Evolutionary conservation across 2,113 vertebrate genomes (phyloP).

Genomic region (Planiliza haematocheilus): DNA sequence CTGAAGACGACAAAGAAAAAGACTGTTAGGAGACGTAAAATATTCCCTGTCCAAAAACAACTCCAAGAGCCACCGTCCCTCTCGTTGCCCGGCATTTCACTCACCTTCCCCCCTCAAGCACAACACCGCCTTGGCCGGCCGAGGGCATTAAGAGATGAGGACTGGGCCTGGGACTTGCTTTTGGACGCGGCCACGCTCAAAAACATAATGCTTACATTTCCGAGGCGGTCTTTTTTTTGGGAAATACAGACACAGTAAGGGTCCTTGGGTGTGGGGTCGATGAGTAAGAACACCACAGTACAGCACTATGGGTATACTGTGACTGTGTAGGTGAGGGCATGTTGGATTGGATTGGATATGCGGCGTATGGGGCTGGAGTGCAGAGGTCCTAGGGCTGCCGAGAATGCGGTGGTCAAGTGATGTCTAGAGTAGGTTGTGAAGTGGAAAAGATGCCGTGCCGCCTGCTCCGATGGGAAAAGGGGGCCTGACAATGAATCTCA

Average conservation of each 20-base stretch:
- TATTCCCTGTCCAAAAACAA: conserved; percentile 72
- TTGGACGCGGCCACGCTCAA: conserved; percentile 69
- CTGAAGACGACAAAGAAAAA: conserved; percentile 40
- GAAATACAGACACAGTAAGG: conserved; percentile 83
- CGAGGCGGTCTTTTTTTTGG: conserved; percentile 73
- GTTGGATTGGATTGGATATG: conserved; percentile 50
- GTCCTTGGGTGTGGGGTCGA: conserved; percentile 56
- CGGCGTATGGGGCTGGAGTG: conserved; percentile 51
- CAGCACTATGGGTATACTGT: conserved; percentile 54
- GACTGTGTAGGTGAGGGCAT: conserved; percentile 38
- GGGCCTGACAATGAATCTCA: conserved; percentile 24
- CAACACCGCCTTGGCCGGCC: not conserved
- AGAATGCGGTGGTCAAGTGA: conserved; percentile 46
- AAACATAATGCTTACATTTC: conserved; percentile 75
- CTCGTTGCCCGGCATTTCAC: not conserved
- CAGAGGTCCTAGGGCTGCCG: conserved; percentile 21
- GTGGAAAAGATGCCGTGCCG: conserved; percentile 32
- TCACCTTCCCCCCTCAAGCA: conserved; percentile 18
- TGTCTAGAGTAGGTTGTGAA: conserved; percentile 26
- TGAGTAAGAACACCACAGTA: conserved; percentile 58
- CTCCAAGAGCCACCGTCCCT: conserved; percentile 30
- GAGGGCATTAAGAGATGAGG: not conserved
- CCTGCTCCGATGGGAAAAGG: conserved; percentile 25
- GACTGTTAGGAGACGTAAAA: conserved; percentile 34
- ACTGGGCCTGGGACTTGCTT: conserved; percentile 62